Evolutionary conservation across 1,140 invertebrate species (phyloP).

Genomic region (Hypothenemus hampei): DNA sequence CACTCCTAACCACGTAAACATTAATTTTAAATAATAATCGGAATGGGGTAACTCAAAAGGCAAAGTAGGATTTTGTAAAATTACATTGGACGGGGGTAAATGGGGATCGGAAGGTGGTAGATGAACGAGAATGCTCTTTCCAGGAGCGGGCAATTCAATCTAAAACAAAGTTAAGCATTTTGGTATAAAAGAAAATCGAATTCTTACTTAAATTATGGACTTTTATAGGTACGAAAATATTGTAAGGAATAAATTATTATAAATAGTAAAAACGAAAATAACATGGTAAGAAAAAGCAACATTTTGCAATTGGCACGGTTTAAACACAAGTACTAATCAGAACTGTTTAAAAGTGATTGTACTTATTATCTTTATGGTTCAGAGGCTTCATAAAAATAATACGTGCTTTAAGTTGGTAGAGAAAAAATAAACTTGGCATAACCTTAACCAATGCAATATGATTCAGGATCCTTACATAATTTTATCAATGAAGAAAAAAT

Average conservation of each 20-base stretch:
- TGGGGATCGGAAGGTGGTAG: conserved; percentile 69
- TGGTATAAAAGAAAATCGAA: neutral
- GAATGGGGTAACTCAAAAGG: conserved; percentile 84
- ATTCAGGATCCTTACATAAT: too few relatives aligned
- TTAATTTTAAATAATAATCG: conserved; percentile 85
- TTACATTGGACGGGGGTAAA: conserved; percentile 60
- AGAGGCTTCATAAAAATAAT: too few relatives aligned
- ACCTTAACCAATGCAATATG: too few relatives aligned
- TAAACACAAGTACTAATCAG: too few relatives aligned
- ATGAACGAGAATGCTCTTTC: conserved; percentile 80
- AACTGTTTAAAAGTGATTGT: too few relatives aligned
- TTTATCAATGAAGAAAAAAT: too few relatives aligned
- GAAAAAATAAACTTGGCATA: too few relatives aligned
- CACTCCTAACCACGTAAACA: conserved; percentile 83
- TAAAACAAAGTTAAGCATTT: conserved; percentile 68
- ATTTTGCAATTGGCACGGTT: neutral
- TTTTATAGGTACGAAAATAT: neutral
- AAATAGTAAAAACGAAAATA: conserved; percentile 7
- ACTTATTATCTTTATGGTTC: too few relatives aligned
- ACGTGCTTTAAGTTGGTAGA: too few relatives aligned
- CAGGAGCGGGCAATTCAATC: conserved; percentile 71
- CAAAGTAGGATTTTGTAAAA: conserved; percentile 66
- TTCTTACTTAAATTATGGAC: neutral
- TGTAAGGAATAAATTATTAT: conserved; percentile 7
- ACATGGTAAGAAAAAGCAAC: conserved; percentile 4